Conservation (phyloP, 1,140 invertebrate genomes). For the Andrena cerasifolii region DNA sequence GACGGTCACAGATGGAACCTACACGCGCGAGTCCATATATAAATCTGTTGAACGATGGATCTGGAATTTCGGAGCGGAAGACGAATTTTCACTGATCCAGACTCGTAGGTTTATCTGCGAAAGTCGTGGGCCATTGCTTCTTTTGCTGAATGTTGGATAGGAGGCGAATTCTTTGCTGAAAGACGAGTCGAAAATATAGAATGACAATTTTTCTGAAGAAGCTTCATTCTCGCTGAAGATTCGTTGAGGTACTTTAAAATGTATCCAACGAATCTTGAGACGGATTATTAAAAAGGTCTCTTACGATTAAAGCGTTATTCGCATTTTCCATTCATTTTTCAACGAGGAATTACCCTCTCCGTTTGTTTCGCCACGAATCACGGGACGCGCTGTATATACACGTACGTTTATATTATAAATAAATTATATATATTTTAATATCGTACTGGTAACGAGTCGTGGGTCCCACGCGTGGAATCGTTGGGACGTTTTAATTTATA, state of each 20-base stretch:
- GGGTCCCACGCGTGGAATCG: slow-evolving; percentile 14
- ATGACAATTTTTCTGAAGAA: background rate
- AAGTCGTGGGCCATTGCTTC: too few species aligned
- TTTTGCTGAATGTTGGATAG: too few species aligned
- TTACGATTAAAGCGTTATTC: background rate
- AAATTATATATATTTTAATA: slow-evolving; percentile 42
- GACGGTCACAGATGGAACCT: too few species aligned
- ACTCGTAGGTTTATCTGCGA: too few species aligned
- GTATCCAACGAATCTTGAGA: too few species aligned
- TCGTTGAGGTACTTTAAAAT: too few species aligned
- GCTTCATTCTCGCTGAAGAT: too few species aligned
- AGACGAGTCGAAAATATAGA: background rate
- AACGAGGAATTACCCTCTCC: background rate
- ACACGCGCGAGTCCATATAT: too few species aligned
- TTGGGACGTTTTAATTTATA: slow-evolving; percentile 62
- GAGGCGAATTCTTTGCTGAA: background rate
- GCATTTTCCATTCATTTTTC: background rate
- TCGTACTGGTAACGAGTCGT: slow-evolving; percentile 25
- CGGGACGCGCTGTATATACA: background rate
- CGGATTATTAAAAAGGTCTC: too few species aligned
- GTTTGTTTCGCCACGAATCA: background rate
- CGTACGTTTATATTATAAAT: slow-evolving; percentile 16
- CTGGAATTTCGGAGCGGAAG: too few species aligned
- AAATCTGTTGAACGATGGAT: too few species aligned
- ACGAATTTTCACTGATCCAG: too few species aligned